Base-by-base conservation (phyloP, 2,888 invertebrate genomes). In the Zaprionus bogoriensis region DNA sequence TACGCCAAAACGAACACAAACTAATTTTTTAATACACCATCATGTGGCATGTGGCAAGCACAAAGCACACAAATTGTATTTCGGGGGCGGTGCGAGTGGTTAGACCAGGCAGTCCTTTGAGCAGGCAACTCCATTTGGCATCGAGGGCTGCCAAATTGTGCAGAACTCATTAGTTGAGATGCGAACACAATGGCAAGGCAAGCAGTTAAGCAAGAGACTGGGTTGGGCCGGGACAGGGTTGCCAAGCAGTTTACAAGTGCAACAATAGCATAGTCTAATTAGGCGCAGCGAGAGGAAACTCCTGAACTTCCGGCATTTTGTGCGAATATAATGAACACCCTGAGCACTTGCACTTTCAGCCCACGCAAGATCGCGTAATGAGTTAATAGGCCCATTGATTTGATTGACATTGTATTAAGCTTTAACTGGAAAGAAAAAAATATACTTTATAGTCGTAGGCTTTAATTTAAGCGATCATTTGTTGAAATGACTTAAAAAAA, bases 11-110 rank as follows among this genome's bases (percentile, higher is more conserved):
- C 51, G 55, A 28, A 66, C 28, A 44, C 28, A 41, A 38, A 78
- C 78, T 84, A 77, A 86, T 86, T 82, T 87, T 81, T 70, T 79
- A 85, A 80, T 80, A 59, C 44, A 44, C 48, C 50, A 55, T 44
- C 20, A 41, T 19, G 46, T 20, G 41, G 47, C 47, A 52, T 62
- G 46, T 28, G 48, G 44, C 28, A 47, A 10, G 22, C 28, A 57
- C 27, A 66, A 48, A 52, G 42, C 58, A 42, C 50, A 53, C 42
- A 60, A 55, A 54, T 62, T 63, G 60, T 57, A 44, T 64, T 50
- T 55, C 6, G 46, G 27, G 38, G 27, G n/a, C n/a, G n/a, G n/a
- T n/a, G n/a, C n/a, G n/a, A n/a, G n/a, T n/a, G n/a, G n/a, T n/a
- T n/a, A n/a, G n/a, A n/a, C n/a, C n/a, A n/a, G n/a, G n/a, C n/a